Percentiles rank a stretch among this genome's conserved stretches.
These are phyloP conservation scores for Sesamia nonagrioides DNA, from an alignment of 1,140 invertebrate genomes.

Conservation along the genomic window DNA sequence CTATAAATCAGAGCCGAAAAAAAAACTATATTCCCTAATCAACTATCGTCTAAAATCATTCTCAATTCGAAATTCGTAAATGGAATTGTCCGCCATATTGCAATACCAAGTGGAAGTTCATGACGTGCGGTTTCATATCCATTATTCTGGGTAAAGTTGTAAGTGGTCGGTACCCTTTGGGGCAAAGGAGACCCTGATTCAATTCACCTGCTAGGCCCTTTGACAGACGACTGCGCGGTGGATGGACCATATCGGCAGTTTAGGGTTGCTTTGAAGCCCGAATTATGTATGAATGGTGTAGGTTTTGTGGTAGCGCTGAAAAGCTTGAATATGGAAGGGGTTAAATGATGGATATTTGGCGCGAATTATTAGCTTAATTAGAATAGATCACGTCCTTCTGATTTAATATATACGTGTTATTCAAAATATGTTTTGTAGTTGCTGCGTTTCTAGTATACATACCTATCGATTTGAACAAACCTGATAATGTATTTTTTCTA, in stretches of 20 bases:
- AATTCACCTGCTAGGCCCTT: conserved; percentile 68
- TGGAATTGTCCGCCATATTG: conserved; percentile 46
- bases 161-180: conserved; percentile 63
- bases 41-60: conserved; percentile 5
- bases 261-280: conserved; percentile 51
- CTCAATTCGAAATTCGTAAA: conserved; percentile 42
- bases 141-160: conserved; percentile 71
- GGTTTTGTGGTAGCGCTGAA: conserved; percentile 4
- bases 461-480: too few relatives aligned
- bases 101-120: conserved; percentile 63
- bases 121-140: conserved; percentile 69
- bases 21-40: neutral
- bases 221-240: conserved; percentile 55
- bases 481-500: too few relatives aligned
- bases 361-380: too few relatives aligned
- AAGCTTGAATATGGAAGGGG: neutral
- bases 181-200: conserved; percentile 61
- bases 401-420: too few relatives aligned
- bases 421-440: too few relatives aligned
- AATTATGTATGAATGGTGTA: conserved; percentile 39
- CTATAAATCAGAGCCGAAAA: neutral
- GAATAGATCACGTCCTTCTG: too few relatives aligned
- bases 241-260: conserved; percentile 57
- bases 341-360: neutral
- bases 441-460: too few relatives aligned